These are phyloP conservation scores for Caenorhabditis afra DNA, from an alignment of 2,888 invertebrate genomes.

Conservation along the genomic window DNA sequence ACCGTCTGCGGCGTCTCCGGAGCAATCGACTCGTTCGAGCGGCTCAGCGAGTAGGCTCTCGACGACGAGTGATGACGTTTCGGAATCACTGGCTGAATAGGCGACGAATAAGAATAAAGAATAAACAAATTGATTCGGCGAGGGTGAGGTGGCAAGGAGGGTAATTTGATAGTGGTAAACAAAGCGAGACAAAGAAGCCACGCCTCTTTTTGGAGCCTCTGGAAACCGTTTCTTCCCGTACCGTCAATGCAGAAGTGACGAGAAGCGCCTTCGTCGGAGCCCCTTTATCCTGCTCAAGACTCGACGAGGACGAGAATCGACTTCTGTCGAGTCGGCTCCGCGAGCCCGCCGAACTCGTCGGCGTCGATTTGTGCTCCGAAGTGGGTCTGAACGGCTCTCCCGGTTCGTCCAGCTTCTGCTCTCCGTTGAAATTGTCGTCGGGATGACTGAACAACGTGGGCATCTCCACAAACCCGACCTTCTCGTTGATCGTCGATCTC, in stretches of 20 bases:
- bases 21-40: constrained; percentile 19
- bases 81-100: constrained; percentile 50
- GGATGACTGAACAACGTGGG: constrained; percentile 59
- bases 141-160: too few species aligned
- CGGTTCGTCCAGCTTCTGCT: constrained; percentile 9
- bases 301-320: constrained; percentile 24
- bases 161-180: too few species aligned
- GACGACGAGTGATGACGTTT: too few species aligned
- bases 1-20: constrained; percentile 42
- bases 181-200: too few species aligned
- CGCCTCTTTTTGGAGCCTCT: too few species aligned
- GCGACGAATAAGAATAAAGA: constrained; percentile 9
- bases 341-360: constrained; percentile 1
- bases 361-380: constrained; percentile 44
- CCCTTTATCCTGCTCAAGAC: background rate
- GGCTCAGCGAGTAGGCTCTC: background rate
- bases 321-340: background rate
- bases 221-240: too few species aligned
- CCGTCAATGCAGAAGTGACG: constrained; percentile 48
- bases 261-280: constrained; percentile 28
- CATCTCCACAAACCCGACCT: constrained; percentile 34
- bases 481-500: constrained; percentile 6
- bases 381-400: constrained; percentile 41
- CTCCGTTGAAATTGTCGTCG: constrained; percentile 43
- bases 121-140: background rate